These are phyloP conservation scores for Troides helena DNA, from an alignment of 2,888 invertebrate genomes.

Conservation along the genomic window DNA sequence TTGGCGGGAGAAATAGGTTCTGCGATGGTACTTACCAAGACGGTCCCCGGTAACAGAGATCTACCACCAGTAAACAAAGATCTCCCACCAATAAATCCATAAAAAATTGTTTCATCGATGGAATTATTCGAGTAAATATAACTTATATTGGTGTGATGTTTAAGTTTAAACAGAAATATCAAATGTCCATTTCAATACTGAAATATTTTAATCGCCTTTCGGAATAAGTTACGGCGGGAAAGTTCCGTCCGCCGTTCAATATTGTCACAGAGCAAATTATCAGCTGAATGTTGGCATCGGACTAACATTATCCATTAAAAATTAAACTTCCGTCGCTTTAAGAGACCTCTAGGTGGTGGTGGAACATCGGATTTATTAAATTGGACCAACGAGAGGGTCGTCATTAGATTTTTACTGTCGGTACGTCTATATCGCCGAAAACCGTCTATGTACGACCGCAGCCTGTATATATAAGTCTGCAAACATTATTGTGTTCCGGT, in stretches of 20 bases:
- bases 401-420: conserved; percentile 12
- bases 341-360: conserved; percentile 51
- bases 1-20: no score
- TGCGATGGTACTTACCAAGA: no score
- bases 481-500: no score
- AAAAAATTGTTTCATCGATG: no score
- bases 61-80: no score
- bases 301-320: conserved; percentile 52
- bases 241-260: conserved; percentile 35
- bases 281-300: conserved; percentile 28
- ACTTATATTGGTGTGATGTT: neutral
- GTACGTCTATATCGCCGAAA: no score
- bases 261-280: conserved; percentile 39
- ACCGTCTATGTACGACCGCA: no score
- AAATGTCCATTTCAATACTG: neutral
- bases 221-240: conserved; percentile 28
- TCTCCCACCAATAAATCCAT: no score
- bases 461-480: no score
- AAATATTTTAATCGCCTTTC: conserved; percentile 1
- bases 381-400: conserved; percentile 47
- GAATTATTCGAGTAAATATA: no score
- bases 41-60: no score
- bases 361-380: conserved; percentile 47
- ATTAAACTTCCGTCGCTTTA: conserved; percentile 53
- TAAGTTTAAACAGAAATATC: neutral